Evolutionary conservation across 1,140 invertebrate genomes (phyloP).

Genomic region (Phortica variegata): DNA sequence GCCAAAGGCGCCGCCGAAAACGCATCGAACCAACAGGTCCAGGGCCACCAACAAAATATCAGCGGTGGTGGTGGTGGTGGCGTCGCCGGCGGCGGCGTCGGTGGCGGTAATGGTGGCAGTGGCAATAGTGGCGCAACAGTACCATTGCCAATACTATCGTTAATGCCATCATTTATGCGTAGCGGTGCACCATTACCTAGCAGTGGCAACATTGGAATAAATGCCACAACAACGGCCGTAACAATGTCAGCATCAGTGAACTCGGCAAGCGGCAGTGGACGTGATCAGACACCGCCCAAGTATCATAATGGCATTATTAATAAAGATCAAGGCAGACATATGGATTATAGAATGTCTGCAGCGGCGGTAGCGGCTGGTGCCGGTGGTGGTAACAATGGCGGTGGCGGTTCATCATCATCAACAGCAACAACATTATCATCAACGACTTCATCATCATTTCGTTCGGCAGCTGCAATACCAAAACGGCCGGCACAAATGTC

Average conservation of each 20-base stretch:
- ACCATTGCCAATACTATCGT: slow-evolving; percentile 56
- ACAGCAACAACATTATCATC: slow-evolving; percentile 15
- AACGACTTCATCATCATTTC: slow-evolving; percentile 26
- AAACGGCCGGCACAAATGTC: slow-evolving; percentile 32
- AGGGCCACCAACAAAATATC: slow-evolving; percentile 48
- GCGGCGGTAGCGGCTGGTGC: slow-evolving; percentile 34
- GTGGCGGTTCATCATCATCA: slow-evolving; percentile 28
- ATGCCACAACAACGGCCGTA: slow-evolving; percentile 38
- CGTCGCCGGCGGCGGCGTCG: slow-evolving; percentile 13
- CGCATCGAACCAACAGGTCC: slow-evolving; percentile 57
- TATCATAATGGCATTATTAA: too few relatives aligned
- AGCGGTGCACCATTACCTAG: slow-evolving; percentile 61
- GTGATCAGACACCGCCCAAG: too few relatives aligned
- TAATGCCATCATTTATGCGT: slow-evolving; percentile 56
- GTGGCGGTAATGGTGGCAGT: slow-evolving; percentile 33
- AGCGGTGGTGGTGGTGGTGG: slow-evolving; percentile 19
- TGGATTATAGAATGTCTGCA: slow-evolving; percentile 9
- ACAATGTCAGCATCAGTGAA: not conserved
- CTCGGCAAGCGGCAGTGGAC: too few relatives aligned
- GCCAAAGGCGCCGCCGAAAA: slow-evolving; percentile 56
- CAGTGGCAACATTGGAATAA: slow-evolving; percentile 62
- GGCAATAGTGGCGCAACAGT: slow-evolving; percentile 53
- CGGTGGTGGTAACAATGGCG: slow-evolving; percentile 45
- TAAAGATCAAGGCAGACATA: too few relatives aligned
- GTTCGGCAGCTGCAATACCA: slow-evolving; percentile 39